These are phyloP conservation scores for Dipodomys merriami DNA, from an alignment of 2,113 vertebrate species.

Conservation along the genomic window DNA sequence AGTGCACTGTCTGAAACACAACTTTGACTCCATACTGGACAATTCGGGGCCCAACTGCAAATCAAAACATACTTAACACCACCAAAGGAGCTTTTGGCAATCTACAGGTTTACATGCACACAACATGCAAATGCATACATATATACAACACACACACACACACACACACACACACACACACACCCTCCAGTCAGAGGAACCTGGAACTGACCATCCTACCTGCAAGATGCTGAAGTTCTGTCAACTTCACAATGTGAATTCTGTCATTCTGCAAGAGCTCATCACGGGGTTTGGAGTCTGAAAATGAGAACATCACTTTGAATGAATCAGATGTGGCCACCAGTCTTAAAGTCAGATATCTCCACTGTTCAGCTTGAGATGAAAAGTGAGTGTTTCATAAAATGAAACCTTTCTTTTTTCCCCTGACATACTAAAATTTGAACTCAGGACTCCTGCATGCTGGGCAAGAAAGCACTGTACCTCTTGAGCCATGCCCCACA, in stretches of 20 bases:
- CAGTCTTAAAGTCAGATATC: not conserved
- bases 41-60: slow-evolving; percentile 89
- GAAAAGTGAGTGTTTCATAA: not conserved
- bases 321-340: not conserved
- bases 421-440: no score
- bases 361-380: not conserved
- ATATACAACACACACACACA: not conserved
- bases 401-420: no score
- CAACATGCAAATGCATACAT: not conserved
- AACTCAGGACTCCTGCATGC: no score
- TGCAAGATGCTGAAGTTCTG: slow-evolving; percentile 87
- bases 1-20: slow-evolving; percentile 89
- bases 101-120: not conserved
- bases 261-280: slow-evolving; percentile 87
- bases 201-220: slow-evolving; percentile 82
- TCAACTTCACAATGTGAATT: slow-evolving; percentile 87
- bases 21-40: slow-evolving; percentile 92
- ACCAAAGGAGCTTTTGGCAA: not conserved
- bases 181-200: not conserved
- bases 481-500: no score
- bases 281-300: slow-evolving; percentile 91
- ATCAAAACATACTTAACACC: slow-evolving; percentile 17
- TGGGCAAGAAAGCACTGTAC: no score
- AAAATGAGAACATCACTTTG: slow-evolving; percentile 60
- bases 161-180: not conserved